Evolutionary conservation across 2,797 vertebrate genomes (phyloP), one percentile per base, ranked within the genome.

Genomic region (Gobio occitaniae): DNA sequence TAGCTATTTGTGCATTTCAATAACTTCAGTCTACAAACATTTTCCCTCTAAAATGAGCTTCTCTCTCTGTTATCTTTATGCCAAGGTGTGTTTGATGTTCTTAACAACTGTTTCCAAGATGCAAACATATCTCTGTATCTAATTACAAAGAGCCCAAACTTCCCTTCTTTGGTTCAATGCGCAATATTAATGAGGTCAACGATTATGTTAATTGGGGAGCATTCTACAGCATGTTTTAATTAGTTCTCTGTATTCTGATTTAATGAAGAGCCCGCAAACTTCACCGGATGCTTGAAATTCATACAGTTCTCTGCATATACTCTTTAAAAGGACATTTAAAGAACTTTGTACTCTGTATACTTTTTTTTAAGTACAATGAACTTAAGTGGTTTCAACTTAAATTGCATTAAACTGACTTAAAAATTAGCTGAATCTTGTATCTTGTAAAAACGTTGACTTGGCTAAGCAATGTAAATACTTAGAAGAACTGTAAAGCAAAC

Each of bases 151-250:
- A 86, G 71, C 82, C 87, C 88, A 88, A 90, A 87, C 79, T 88
- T 87, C 76, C 91, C 92, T 91, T 92, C 93, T 91, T 91, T 92
- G 94, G 94, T 94, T 95, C 93, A 94, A 88, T 92, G 94, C 93
- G 94, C 95, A 93, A 91, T 91, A 92, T 92, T 89, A 93, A 93
- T 93, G 93, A 93, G 94, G 94, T 95, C 94, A 94, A 89, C 93
- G 92, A 93, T 93, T 91, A 87, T 89, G 89, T 91, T 93, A 91
- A 92, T 91, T 91, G 92, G 91, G 90, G 89, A 89, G 48, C 36
- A 86, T 89, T 90, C 88, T 89, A 87, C 82, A 81, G 74, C 87
- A 83, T 87, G 81, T 89, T 89, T 89, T 91, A 90, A 90, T 90
- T 91, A 91, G 88, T 87, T 90, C 82, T 82, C 71, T 79, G 76